These are phyloP conservation scores for Hydrozoanthus tunicans DNA, from an alignment of 64 coral and sea anemone genomes.

Conservation along the genomic window DNA sequence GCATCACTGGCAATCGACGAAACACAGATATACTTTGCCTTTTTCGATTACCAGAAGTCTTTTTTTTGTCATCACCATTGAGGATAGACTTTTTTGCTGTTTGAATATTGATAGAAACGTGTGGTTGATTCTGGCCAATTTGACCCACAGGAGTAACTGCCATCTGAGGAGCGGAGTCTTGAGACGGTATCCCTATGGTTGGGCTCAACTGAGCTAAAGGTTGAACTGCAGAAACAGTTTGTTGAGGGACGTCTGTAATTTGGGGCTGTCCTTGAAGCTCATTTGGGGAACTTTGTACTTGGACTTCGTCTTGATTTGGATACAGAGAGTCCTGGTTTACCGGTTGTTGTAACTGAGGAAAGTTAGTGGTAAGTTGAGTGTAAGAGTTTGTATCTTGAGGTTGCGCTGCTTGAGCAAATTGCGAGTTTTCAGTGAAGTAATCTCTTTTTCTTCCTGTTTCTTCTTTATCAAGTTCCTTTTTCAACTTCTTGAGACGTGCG, in stretches of 20 bases:
- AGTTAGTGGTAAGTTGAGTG: not conserved
- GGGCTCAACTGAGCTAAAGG: constrained; percentile 42
- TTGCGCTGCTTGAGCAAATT: not conserved
- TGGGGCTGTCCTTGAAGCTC: constrained; percentile 24
- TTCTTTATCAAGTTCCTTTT: constrained; percentile 22
- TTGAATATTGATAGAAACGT: constrained; percentile 62
- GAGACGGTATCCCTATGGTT: not conserved
- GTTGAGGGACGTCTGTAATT: constrained; percentile 1
- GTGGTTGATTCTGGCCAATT: not conserved
- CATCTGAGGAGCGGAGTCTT: not conserved
- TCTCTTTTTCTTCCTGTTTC: constrained; percentile 56
- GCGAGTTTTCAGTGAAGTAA: constrained; percentile 13
- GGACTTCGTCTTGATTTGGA: not conserved
- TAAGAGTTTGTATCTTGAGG: constrained; percentile 11
- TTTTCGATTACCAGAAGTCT: constrained; percentile 1
- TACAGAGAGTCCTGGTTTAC: not conserved
- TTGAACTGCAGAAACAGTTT: not conserved
- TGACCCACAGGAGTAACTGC: not conserved
- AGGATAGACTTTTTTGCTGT: constrained; percentile 39
- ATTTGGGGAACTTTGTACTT: constrained; percentile 2
- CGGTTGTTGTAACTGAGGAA: constrained; percentile 22
- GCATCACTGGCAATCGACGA: constrained; percentile 74
- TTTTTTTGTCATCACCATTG: constrained; percentile 27
- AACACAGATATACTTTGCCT: constrained; percentile 78
- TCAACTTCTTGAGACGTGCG: not conserved